Evolutionary conservation across 53 echinoderm and acorn worm species (phyloP).

Genomic region (Luidia sarsii): DNA sequence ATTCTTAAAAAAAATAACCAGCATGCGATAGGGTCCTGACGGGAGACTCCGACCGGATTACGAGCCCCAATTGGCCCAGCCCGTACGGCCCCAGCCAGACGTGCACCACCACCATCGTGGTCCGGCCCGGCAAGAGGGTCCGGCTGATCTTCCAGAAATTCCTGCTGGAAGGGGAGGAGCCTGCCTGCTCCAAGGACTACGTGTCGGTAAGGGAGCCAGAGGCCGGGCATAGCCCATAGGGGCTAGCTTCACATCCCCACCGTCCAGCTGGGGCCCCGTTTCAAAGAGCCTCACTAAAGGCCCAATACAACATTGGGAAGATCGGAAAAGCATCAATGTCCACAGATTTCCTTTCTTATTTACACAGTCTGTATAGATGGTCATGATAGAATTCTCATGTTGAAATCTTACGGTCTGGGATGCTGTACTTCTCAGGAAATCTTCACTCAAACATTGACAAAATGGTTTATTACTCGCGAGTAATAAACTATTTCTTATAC

Average conservation of each 20-base stretch:
- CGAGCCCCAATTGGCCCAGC: constrained; percentile 55
- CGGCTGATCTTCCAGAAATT: constrained; percentile 35
- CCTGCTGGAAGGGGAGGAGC: constrained; percentile 7
- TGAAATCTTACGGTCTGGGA: too few relatives aligned
- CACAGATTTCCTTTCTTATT: too few relatives aligned
- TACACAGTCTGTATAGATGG: too few relatives aligned
- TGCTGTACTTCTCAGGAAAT: too few relatives aligned
- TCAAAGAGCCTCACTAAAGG: neutral
- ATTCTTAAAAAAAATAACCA: too few relatives aligned
- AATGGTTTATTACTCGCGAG: too few relatives aligned
- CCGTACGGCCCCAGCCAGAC: constrained; percentile 20
- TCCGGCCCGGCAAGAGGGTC: constrained; percentile 44
- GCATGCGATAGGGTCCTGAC: constrained; percentile 47
- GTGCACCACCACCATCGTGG: constrained; percentile 50
- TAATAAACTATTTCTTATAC: too few relatives aligned
- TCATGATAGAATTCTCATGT: too few relatives aligned
- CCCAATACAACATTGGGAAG: too few relatives aligned
- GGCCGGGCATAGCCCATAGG: neutral
- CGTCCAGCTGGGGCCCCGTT: too few relatives aligned
- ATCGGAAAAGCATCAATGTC: too few relatives aligned
- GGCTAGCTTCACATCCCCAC: neutral
- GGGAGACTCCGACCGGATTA: neutral
- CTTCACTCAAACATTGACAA: too few relatives aligned
- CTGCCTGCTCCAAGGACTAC: constrained; percentile 15
- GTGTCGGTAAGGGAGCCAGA: constrained; percentile 6